These are phyloP conservation scores for Parus major DNA, from an alignment of 2,113 vertebrate genomes.

Conservation along the genomic window DNA sequence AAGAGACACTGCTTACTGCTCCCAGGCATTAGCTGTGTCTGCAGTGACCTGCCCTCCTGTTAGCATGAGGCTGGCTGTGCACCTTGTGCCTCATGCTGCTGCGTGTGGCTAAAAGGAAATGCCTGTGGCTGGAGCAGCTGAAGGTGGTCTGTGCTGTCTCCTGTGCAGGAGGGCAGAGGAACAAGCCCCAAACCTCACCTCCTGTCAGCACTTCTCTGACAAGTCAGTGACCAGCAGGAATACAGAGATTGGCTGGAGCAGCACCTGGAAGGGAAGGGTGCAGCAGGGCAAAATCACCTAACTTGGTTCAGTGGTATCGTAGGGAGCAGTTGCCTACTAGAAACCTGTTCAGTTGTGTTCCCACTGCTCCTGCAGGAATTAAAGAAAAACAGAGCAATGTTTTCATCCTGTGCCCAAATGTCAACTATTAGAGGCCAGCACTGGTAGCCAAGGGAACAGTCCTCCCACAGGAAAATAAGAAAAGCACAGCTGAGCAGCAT, in stretches of 20 bases:
- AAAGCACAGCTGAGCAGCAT: background rate
- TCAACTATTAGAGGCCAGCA: background rate
- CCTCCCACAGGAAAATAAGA: background rate
- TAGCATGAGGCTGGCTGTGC: background rate
- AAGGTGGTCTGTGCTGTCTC: background rate
- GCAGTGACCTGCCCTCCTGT: background rate
- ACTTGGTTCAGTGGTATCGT: background rate
- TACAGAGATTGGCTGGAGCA: background rate
- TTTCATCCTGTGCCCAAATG: constrained; percentile 23
- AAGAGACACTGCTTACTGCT: background rate
- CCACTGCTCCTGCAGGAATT: background rate
- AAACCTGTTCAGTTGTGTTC: background rate
- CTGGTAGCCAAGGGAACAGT: constrained; percentile 56
- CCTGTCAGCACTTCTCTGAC: background rate
- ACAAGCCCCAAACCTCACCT: background rate
- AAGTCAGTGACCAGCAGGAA: background rate
- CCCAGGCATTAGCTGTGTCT: background rate
- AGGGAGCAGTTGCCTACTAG: background rate
- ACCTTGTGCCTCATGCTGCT: background rate
- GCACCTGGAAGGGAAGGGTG: background rate
- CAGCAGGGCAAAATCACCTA: background rate
- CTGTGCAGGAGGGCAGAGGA: background rate
- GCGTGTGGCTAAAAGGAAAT: background rate
- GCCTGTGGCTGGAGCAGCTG: background rate
- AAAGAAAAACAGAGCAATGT: background rate